phyloP scores from a whole-genome alignment of 2,888 invertebrate species.

The Tromatobia lineatoria region DNA sequence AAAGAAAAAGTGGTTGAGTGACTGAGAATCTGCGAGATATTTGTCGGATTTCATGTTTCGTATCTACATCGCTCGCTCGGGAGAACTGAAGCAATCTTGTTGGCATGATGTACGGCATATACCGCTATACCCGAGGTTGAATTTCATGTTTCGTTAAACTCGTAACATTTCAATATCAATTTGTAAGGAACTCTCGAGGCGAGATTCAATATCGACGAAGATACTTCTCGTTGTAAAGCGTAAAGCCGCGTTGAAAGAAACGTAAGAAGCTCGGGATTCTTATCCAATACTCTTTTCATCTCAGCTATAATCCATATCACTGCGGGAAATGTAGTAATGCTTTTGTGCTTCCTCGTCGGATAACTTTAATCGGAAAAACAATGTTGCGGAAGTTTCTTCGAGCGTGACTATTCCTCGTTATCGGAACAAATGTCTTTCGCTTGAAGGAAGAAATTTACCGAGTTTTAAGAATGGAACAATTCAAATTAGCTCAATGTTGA shows the following conservation, averaged over 20 bases:
- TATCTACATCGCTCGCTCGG: background rate
- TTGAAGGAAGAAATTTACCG: background rate
- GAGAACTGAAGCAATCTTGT: slow-evolving; percentile 47
- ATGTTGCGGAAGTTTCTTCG: slow-evolving; percentile 43
- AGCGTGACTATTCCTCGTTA: slow-evolving; percentile 21
- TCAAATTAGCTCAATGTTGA: slow-evolving; percentile 33
- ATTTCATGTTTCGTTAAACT: slow-evolving; percentile 65
- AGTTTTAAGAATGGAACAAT: slow-evolving; percentile 42
- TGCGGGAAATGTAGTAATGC: background rate
- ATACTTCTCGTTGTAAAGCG: slow-evolving; percentile 6
- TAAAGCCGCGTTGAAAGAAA: background rate
- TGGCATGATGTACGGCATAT: slow-evolving; percentile 3
- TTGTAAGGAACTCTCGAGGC: slow-evolving; percentile 51
- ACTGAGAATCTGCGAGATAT: background rate
- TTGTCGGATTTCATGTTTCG: slow-evolving; percentile 33
- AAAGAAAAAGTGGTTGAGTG: too few species aligned
- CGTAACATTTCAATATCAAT: slow-evolving; percentile 65
- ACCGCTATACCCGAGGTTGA: slow-evolving; percentile 36
- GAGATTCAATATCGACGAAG: slow-evolving; percentile 53
- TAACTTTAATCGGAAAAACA: slow-evolving; percentile 40
- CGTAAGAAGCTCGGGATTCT: slow-evolving; percentile 6
- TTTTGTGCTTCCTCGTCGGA: slow-evolving; percentile 13
- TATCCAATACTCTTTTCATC: slow-evolving; percentile 11
- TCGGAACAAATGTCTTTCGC: slow-evolving; percentile 10
- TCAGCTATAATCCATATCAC: slow-evolving; percentile 19